Evolutionary conservation across 2,888 invertebrate genomes (phyloP), one percentile per base, ranked within the genome.

Genomic region (Philonicus albiceps): DNA sequence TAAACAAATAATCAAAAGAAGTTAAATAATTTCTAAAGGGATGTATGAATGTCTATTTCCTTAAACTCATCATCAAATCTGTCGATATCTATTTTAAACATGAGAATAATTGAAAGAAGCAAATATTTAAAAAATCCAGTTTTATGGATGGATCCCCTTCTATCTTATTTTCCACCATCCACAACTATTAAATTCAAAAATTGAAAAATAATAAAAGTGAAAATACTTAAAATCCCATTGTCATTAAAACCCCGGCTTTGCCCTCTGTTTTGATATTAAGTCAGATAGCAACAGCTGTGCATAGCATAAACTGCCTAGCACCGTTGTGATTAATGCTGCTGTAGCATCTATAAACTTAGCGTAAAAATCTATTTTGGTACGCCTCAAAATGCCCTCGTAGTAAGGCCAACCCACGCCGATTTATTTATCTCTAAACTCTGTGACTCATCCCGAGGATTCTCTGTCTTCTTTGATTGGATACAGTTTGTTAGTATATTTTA

Each of bases 401-500:
- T 53, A 80, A n/a, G 64, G 27, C 64, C 22, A 22, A 22, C 34
- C 83, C 83, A 80, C 83, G 83, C 83, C 64, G 72, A 22, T 64
- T 43, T 72, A 37, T 64, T 83, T 83, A 83, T 83, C 64, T 64
- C 64, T 37, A 64, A 64, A 49, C 49, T 55, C 22, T 30, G 40
- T 83, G 83, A 83, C 19, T 83, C 83, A 83, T 72, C 49, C 49
- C 64, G 34, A 43, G 34, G 22, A 43, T 31, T 43, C 37, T 55
- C 34, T 22, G 37, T 43, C 16, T 30, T 78, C 37, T 34, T 34
- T 11, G 16, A 3, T n/a, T 13, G 22, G 37, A 64, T 22, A 55
- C 72, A 40, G 19, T 31, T 22, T 83, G 22, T 53, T 49, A 16
- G 80, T 80, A 22, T 80, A 64, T 27, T 49, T 49, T 27, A 80